Evolutionary conservation across 2,888 invertebrate species (phyloP).

Genomic region (Agrochola lota): DNA sequence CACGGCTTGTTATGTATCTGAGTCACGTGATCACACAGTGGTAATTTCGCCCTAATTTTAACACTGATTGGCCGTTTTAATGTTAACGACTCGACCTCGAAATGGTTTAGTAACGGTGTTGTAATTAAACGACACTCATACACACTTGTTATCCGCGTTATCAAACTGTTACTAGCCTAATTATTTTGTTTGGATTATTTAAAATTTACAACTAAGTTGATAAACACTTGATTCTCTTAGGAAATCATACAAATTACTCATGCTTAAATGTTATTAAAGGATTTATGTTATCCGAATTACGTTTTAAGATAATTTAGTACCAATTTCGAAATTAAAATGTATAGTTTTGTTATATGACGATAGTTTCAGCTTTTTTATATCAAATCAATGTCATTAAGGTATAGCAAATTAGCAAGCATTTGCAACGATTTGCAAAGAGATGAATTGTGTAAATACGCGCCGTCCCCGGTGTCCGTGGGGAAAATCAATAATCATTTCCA

Average conservation of each 20-base stretch:
- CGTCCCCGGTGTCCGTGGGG: conserved; percentile 29
- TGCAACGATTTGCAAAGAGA: conserved; percentile 19
- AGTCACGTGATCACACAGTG: conserved; percentile 32
- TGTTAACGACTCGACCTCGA: conserved; percentile 53
- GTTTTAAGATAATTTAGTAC: conserved; percentile 14
- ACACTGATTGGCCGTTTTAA: conserved; percentile 43
- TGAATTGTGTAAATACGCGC: conserved; percentile 48
- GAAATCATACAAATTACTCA: conserved; percentile 15
- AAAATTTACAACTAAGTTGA: conserved; percentile 15
- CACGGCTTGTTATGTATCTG: conserved; percentile 10
- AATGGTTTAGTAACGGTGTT: conserved; percentile 59
- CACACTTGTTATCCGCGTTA: conserved; percentile 44
- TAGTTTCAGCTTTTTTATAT: not conserved
- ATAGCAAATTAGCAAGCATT: conserved; percentile 12
- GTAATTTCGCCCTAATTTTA: conserved; percentile 54
- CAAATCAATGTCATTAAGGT: not conserved
- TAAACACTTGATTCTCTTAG: conserved; percentile 14
- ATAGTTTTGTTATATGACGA: not conserved
- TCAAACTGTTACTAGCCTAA: conserved; percentile 47
- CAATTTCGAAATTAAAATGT: conserved; percentile 5
- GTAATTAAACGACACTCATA: conserved; percentile 48
- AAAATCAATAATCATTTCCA: conserved; percentile 68
- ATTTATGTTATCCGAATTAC: conserved; percentile 41
- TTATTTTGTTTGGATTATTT: conserved; percentile 36
- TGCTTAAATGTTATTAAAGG: conserved; percentile 14